phyloP scores from a whole-genome alignment of 2,797 vertebrate species.

The Helicolenus hilgendorfi region DNA sequence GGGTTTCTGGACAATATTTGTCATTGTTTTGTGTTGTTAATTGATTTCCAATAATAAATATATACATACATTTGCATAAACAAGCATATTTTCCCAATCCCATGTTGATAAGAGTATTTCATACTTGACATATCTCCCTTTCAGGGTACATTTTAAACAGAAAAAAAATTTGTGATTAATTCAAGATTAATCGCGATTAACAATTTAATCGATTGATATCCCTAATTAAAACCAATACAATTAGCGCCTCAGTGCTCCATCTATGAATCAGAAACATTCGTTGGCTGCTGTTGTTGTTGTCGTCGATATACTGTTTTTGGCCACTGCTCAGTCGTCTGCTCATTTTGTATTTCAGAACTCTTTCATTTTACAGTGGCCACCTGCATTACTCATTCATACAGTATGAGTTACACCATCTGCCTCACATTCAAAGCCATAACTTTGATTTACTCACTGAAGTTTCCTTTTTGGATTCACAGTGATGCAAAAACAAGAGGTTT shows the following conservation, averaged over 20 bases:
- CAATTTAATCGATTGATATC: no score
- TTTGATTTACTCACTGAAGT: conserved; percentile 44
- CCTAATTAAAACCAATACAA: background rate
- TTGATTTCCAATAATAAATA: no score
- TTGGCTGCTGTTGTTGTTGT: conserved; percentile 13
- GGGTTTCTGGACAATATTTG: no score
- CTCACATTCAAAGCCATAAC: conserved; percentile 53
- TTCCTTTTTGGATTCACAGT: conserved; percentile 46
- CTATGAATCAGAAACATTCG: conserved; percentile 25
- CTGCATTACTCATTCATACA: conserved; percentile 45
- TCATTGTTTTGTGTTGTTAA: no score
- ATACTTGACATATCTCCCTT: no score
- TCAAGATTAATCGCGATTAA: background rate
- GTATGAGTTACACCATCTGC: conserved; percentile 55
- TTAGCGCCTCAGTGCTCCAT: background rate
- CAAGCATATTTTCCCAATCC: no score
- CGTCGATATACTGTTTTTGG: conserved; percentile 19
- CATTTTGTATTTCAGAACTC: conserved; percentile 48
- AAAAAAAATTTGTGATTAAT: background rate
- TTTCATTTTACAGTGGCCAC: conserved; percentile 49
- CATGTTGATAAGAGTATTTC: no score
- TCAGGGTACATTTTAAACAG: no score
- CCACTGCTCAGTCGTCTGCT: conserved; percentile 31
- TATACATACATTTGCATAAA: no score
- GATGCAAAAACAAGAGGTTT: conserved; percentile 36